Evolutionary conservation across 2,113 vertebrate species (phyloP).

Genomic region (Myiopsitta monachus): DNA sequence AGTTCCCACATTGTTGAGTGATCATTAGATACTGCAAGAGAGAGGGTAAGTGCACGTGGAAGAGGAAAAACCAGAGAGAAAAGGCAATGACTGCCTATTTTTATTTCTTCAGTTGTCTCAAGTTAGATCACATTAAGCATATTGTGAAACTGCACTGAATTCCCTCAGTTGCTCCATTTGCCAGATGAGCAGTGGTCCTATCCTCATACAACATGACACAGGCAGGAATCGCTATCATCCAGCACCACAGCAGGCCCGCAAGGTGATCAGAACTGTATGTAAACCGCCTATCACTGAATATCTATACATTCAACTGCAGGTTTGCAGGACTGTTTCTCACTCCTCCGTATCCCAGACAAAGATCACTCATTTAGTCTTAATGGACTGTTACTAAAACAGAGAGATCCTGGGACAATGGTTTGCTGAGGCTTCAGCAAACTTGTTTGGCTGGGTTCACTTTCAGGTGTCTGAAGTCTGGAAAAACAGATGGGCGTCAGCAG

Average conservation of each 20-base stretch:
- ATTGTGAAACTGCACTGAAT: background rate
- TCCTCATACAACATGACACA: background rate
- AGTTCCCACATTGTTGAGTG: background rate
- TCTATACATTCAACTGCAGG: background rate
- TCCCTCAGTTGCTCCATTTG: background rate
- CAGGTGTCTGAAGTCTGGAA: background rate
- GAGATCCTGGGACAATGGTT: background rate
- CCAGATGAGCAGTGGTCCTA: background rate
- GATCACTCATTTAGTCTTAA: background rate
- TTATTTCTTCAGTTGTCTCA: background rate
- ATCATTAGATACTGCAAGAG: background rate
- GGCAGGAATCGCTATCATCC: background rate
- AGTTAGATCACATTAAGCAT: background rate
- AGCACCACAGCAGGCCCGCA: background rate
- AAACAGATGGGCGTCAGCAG: background rate
- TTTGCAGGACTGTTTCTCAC: background rate
- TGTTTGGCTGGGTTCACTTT: conserved; percentile 24
- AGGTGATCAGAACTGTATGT: background rate
- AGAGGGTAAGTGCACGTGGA: background rate
- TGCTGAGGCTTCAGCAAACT: background rate
- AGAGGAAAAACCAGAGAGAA: background rate
- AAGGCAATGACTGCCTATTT: background rate
- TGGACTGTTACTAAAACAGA: conserved; percentile 24
- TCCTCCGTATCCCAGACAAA: background rate
- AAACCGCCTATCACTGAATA: background rate